These are phyloP conservation scores for Sinelater perroti DNA, from an alignment of 2,888 invertebrate genomes.

Conservation along the genomic window DNA sequence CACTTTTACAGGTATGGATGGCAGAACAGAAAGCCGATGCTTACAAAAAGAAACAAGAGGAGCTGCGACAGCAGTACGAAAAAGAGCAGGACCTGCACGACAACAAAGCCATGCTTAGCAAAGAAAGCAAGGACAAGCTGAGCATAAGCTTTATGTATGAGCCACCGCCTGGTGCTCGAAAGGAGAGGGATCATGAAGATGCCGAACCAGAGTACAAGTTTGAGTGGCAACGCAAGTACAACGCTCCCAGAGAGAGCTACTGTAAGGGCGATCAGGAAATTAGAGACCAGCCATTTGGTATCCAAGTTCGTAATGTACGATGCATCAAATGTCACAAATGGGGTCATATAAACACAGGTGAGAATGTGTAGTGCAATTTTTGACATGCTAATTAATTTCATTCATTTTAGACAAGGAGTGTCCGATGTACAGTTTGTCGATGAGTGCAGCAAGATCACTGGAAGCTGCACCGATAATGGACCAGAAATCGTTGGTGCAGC, in stretches of 20 bases:
- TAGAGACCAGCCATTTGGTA: constrained; percentile 98
- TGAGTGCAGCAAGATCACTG: constrained; percentile 81
- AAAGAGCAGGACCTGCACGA: constrained; percentile 98
- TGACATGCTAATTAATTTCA: neutral
- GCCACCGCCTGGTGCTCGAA: constrained; percentile 96
- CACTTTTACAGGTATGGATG: constrained; percentile 91
- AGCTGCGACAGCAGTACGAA: constrained; percentile 94
- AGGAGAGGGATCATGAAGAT: constrained; percentile 89
- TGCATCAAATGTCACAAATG: constrained; percentile 99
- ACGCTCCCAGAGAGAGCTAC: constrained; percentile 98
- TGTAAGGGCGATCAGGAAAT: constrained; percentile 98
- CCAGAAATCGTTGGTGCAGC: constrained; percentile 80
- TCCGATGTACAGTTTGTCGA: constrained; percentile 86
- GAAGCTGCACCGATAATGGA: constrained; percentile 74
- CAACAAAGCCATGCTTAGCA: constrained; percentile 95
- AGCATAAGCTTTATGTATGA: constrained; percentile 99
- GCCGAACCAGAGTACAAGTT: constrained; percentile 98
- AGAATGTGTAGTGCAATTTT: constrained; percentile 9
- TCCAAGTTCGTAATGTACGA: constrained; percentile 94
- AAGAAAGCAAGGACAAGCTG: constrained; percentile 97
- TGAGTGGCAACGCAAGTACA: constrained; percentile 99
- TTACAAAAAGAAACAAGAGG: constrained; percentile 97
- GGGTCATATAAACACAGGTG: constrained; percentile 96
- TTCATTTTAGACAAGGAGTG: constrained; percentile 86
- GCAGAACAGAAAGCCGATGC: constrained; percentile 98